Base-by-base conservation (phyloP, 2,113 vertebrate species). In the Haemorhous mexicanus region DNA sequence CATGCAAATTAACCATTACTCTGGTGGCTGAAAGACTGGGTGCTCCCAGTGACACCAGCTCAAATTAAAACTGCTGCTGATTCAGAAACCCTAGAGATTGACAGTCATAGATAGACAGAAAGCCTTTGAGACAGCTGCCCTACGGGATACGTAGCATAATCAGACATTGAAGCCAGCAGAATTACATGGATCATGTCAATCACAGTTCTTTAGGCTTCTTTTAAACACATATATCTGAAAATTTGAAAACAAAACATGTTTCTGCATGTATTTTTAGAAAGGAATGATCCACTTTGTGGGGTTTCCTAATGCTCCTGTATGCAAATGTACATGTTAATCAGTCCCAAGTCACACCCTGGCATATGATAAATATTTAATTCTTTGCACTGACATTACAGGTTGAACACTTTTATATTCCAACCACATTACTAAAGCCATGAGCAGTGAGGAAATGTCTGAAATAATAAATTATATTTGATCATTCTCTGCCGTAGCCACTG, bases 321-420 rank as follows among this genome's bases (percentile, higher is more conserved):
- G 76, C 61, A 90, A 89, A 92, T 72, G 47, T 68, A 32, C 24
- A 50, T 3, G 13, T 41, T 93, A 90, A 90, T 86, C 0, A 81
- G 73, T 64, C 68, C 44, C 63, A 53, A 95, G 50, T 90, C 64
- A 61, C 73, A 75, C 90, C 37, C 33, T 72, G 16, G 76, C 17
- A 28, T 69, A 69, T 47, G 46, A 90, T 90, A 96, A 94, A 94
- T 92, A 93, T 50, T 96, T 93, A 72, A 95, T 90, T 90, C 43
- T 46, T 90, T 87, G 52, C n/a, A 63, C 12, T 92, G 56, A 84
- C 47, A 81, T 41, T 92, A 56, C 47, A 89, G 72, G 47, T 89
- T 90, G 56, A 89, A 78, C 5, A 58, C 46, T 75, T 82, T 18
- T 49, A 52, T 43, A 76, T 67, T 90, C 23, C 28, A 69, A 46